Evolutionary conservation across 2,113 vertebrate genomes (phyloP).

Genomic region (Xenus cinereus): DNA sequence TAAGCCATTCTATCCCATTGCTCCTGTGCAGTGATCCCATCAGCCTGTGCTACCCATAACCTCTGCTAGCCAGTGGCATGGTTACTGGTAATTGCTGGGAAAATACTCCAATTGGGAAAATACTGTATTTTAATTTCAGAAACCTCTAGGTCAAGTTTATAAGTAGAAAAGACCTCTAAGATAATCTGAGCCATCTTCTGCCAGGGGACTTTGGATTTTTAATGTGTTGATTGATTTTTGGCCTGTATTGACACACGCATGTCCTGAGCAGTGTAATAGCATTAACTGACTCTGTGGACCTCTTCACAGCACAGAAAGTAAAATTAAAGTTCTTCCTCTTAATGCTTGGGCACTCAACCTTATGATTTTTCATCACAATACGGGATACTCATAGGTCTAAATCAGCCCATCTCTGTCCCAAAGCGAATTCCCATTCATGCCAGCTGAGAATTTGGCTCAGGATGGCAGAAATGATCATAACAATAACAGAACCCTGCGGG

Average conservation of each 20-base stretch:
- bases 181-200: neutral
- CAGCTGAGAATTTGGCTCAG: neutral
- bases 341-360: neutral
- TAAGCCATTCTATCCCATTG: neutral
- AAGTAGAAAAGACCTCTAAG: neutral
- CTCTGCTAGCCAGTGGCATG: neutral
- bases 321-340: neutral
- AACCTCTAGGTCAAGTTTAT: neutral
- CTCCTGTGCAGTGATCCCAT: neutral
- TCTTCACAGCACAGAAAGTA: neutral
- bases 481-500: neutral
- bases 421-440: neutral
- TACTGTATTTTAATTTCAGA: neutral
- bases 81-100: neutral
- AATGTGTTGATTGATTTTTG: neutral
- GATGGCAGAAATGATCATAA: neutral
- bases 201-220: neutral
- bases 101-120: accelerated
- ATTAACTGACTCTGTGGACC: neutral
- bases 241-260: neutral
- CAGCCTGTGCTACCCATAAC: neutral
- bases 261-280: neutral
- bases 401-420: neutral
- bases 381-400: neutral
- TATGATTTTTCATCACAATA: neutral